Conservation (phyloP, 2,113 vertebrate species). For the Mus spicilegus region DNA sequence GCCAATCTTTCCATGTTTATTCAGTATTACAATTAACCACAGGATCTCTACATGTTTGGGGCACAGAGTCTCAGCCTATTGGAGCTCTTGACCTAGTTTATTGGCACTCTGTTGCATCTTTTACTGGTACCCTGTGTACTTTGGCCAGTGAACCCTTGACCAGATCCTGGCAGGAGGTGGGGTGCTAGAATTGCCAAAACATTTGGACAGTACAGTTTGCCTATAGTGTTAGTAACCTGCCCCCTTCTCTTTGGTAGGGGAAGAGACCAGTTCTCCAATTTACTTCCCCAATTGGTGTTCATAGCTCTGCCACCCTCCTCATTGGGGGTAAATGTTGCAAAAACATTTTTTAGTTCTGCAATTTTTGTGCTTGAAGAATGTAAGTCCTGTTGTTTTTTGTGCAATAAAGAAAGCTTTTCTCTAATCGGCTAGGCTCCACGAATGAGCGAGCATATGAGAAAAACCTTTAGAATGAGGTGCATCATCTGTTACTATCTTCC, state of each 20-base stretch:
- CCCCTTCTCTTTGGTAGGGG: conserved; percentile 46
- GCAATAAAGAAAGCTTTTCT: background rate
- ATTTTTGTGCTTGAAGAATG: conserved; percentile 52
- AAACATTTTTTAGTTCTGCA: conserved; percentile 61
- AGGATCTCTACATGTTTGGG: background rate
- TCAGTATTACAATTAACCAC: background rate
- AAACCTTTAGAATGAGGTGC: background rate
- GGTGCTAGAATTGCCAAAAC: background rate
- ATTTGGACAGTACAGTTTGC: background rate
- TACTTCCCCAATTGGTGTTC: conserved; percentile 35
- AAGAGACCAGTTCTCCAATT: conserved; percentile 15
- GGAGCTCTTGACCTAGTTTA: background rate
- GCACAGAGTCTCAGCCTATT: background rate
- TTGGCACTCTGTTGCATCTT: background rate
- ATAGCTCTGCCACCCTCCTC: background rate
- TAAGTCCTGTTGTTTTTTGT: background rate
- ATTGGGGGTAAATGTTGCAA: background rate
- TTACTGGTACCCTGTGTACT: background rate
- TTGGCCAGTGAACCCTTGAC: background rate
- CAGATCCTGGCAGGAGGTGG: background rate
- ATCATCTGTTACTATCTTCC: background rate
- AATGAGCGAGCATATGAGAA: background rate
- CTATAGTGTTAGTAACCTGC: background rate
- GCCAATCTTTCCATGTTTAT: background rate
- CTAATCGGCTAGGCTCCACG: background rate